A percentile compares a stretch with the other conserved stretches of the same genome.
phyloP scores from a whole-genome alignment of 2,113 vertebrate species.

The Leucosticte australis region DNA sequence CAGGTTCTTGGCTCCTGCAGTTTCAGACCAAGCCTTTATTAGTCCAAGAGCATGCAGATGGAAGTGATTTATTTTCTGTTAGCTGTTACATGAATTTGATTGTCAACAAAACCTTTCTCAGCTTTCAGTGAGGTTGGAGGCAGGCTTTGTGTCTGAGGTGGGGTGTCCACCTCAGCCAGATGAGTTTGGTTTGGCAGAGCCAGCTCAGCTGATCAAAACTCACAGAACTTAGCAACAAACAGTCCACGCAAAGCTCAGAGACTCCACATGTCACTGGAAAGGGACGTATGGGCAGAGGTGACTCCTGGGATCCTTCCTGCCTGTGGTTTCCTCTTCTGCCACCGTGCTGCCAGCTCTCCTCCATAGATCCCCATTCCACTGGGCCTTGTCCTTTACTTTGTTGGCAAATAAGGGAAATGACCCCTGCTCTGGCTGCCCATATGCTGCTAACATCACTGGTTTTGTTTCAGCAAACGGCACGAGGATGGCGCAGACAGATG shows the following conservation, averaged over 20 bases:
- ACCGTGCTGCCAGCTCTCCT: background rate
- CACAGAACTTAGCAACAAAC: background rate
- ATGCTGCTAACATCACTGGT: conserved; percentile 45
- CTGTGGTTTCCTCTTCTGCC: background rate
- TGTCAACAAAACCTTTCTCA: conserved; percentile 29
- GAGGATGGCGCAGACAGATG: conserved; percentile 43
- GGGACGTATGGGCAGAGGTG: conserved; percentile 1
- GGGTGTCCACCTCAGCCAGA: background rate
- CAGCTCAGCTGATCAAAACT: background rate
- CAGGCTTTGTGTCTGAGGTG: background rate
- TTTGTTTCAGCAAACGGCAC: conserved; percentile 50
- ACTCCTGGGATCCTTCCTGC: background rate
- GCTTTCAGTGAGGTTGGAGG: background rate
- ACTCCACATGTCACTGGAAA: background rate
- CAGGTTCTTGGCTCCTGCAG: conserved; percentile 39
- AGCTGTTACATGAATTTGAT: conserved; percentile 16
- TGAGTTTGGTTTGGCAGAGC: background rate
- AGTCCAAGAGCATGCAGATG: conserved; percentile 14
- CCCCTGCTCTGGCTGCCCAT: conserved; percentile 48
- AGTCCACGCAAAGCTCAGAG: background rate
- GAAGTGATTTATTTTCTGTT: conserved; percentile 45
- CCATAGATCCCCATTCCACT: background rate
- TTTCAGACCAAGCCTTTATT: conserved; percentile 20
- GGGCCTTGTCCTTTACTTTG: conserved; percentile 56
- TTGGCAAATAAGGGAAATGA: conserved; percentile 51